Evolutionary conservation across 2,113 vertebrate species (phyloP), one percentile per base, ranked within the genome.

Genomic region (Lepus americanus): DNA sequence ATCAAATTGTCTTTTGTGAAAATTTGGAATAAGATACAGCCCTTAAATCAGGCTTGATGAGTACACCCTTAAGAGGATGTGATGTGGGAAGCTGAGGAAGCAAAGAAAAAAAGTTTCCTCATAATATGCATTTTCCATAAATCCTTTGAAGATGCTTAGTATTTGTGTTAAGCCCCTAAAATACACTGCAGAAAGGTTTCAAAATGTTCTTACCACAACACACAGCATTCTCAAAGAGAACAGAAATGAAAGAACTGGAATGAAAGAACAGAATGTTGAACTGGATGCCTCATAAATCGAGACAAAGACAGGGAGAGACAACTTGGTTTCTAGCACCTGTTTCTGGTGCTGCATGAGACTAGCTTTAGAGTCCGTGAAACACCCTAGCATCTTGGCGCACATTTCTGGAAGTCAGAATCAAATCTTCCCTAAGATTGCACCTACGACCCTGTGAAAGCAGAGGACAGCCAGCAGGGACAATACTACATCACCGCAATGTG

Each of bases 401-500:
- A 72, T 87, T 90, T 87, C 66, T 93, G 59, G 17, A 83, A 73
- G 25, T 63, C 72, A n/a, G 25, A 83, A 79, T 83, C 53, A 92
- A 67, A 79, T 87, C 49, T 73, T 87, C 69, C 49, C 31, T 79
- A 53, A 92, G 16, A 61, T 72, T 31, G 76, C 61, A 81, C 55
- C 12, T 1, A 14, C 92, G 33, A 7, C 12, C 17, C 53, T 81
- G 19, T 66, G 73, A 86, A 64, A 87, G 16, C n/a, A 4, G 3
- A 76, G 25, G n/a, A 36, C 2, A 78, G n/a, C n/a, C 55, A 27
- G 13, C 31, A 67, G 20, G 16, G 90, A 25, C 6, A 55, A 63
- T 1, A 12, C 25, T 72, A 67, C 25, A 69, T 87, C 67, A 72
- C 27, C 1, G 61, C 53, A 53, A 6, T n/a, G 33, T 66, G 13